These are phyloP conservation scores for Halictus rubicundus DNA, from an alignment of 1,140 invertebrate species.

Conservation along the genomic window DNA sequence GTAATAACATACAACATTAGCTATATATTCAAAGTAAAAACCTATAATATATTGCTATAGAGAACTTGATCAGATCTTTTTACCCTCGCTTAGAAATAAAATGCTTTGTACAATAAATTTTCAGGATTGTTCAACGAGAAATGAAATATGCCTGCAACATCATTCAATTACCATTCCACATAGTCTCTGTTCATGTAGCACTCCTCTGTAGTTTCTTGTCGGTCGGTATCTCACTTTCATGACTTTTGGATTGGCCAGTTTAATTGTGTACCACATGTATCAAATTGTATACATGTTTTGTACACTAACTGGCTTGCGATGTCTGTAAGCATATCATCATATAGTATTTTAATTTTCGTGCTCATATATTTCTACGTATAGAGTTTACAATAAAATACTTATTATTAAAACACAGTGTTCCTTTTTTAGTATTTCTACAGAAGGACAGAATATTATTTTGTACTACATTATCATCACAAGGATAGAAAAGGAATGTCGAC, in stretches of 20 bases:
- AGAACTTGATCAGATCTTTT: conserved; percentile 52
- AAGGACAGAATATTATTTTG: conserved; percentile 25
- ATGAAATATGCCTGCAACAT: conserved; percentile 54
- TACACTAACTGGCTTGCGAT: conserved; percentile 70
- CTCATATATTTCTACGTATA: conserved; percentile 26
- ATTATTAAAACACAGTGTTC: conserved; percentile 20
- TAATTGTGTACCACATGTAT: conserved; percentile 66
- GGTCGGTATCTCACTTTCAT: conserved; percentile 64
- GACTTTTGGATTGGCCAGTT: conserved; percentile 65
- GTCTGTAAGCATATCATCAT: conserved; percentile 72
- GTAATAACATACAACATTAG: conserved; percentile 51
- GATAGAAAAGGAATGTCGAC: neutral
- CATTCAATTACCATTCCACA: conserved; percentile 63
- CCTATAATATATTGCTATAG: conserved; percentile 47
- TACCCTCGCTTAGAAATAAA: conserved; percentile 57
- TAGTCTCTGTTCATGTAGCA: conserved; percentile 61
- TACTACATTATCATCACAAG: conserved; percentile 1
- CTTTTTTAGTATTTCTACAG: conserved; percentile 1
- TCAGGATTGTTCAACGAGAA: conserved; percentile 39
- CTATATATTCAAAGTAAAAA: conserved; percentile 50
- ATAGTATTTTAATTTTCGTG: conserved; percentile 63
- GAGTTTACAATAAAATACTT: conserved; percentile 25
- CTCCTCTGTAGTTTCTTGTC: conserved; percentile 59
- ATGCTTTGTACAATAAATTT: conserved; percentile 64
- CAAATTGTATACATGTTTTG: conserved; percentile 67